phyloP scores from a whole-genome alignment of 2,797 vertebrate species.

The Tragelaphus eurycerus region DNA sequence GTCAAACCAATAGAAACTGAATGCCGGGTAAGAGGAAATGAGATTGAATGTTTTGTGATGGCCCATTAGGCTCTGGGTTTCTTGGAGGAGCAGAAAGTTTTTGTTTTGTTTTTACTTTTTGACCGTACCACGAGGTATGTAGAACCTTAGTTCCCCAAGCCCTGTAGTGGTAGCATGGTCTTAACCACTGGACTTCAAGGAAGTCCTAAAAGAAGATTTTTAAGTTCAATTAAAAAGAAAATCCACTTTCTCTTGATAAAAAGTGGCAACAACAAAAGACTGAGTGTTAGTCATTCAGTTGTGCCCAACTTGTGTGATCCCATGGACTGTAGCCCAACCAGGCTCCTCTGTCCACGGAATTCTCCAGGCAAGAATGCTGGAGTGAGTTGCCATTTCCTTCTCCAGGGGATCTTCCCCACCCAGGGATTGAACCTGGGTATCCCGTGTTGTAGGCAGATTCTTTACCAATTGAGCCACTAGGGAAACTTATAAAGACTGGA shows the following conservation, averaged over 20 bases:
- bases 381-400: neutral
- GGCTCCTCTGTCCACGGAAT: neutral
- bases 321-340: neutral
- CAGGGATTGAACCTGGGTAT: neutral
- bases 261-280: neutral
- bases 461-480: neutral
- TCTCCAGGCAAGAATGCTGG: neutral
- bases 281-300: neutral
- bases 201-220: neutral
- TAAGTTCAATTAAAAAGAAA: constrained; percentile 9
- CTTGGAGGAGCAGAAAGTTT: neutral
- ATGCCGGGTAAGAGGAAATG: constrained; percentile 87
- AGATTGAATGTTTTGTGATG: neutral
- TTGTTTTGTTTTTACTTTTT: neutral
- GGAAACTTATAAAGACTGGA: neutral
- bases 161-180: neutral
- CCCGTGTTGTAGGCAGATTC: neutral
- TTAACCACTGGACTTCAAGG: neutral
- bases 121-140: neutral
- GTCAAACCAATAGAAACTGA: constrained; percentile 92
- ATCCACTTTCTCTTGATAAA: neutral
- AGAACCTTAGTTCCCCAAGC: neutral
- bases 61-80: neutral
- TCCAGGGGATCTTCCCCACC: neutral
- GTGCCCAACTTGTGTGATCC: neutral